Evolutionary conservation across 2,797 vertebrate genomes (phyloP).

Genomic region (Chelonia mydas): DNA sequence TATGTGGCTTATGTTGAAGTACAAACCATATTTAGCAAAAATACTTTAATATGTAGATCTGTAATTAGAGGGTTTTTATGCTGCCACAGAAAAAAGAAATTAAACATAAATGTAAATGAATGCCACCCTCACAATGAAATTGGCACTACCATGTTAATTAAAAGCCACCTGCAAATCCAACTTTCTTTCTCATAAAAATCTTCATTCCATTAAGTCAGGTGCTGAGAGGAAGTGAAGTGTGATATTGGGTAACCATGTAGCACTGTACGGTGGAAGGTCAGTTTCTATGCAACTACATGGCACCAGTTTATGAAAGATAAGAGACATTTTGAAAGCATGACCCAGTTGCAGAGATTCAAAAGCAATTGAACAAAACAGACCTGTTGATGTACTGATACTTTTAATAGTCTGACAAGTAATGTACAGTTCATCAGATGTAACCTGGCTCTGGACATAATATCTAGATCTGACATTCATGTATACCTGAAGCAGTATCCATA

Average conservation of each 20-base stretch:
- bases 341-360: not conserved
- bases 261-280: constrained; percentile 11
- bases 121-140: constrained; percentile 16
- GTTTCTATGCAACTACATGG: not conserved
- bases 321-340: not conserved
- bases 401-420: not conserved
- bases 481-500: not conserved
- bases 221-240: not conserved
- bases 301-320: not conserved
- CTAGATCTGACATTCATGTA: not conserved
- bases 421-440: not conserved
- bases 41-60: not conserved
- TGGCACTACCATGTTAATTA: constrained; percentile 44
- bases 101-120: constrained; percentile 54
- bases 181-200: not conserved
- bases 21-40: constrained; percentile 47
- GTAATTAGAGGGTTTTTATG: constrained; percentile 39
- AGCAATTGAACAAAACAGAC: constrained; percentile 11
- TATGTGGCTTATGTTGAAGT: not conserved
- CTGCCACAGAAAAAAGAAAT: constrained; percentile 41
- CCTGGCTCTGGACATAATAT: not conserved
- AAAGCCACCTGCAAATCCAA: constrained; percentile 33
- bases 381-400: constrained; percentile 16
- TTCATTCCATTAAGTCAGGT: constrained; percentile 20
- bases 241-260: not conserved